These are phyloP conservation scores for Hesperia comma DNA, from an alignment of 2,888 invertebrate genomes.

Conservation along the genomic window DNA sequence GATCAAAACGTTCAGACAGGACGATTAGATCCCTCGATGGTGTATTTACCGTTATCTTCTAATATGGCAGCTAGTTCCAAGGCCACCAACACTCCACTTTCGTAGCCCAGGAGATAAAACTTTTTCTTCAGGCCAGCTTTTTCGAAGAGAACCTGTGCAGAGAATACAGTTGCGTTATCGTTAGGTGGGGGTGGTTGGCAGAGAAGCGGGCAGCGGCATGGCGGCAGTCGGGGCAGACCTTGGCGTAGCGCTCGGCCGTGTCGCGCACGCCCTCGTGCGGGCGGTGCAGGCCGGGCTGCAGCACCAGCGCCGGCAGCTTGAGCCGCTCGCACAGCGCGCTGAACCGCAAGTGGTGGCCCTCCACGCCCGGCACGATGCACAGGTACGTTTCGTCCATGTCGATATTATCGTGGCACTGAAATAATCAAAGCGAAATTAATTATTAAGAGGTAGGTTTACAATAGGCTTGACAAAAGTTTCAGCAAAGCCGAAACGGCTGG, in stretches of 20 bases:
- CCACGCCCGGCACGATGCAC: constrained; percentile 61
- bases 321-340: constrained; percentile 54
- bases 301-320: constrained; percentile 55
- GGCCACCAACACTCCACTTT: constrained; percentile 51
- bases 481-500: no score
- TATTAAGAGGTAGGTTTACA: no score
- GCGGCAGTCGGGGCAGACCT: constrained; percentile 43
- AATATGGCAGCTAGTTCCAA: constrained; percentile 53
- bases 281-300: constrained; percentile 56
- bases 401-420: constrained; percentile 57
- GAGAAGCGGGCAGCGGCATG: no score
- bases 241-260: constrained; percentile 52
- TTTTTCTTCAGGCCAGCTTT: constrained; percentile 42
- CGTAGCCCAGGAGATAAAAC: constrained; percentile 54
- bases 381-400: constrained; percentile 51
- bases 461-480: no score
- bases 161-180: background rate
- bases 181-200: no score
- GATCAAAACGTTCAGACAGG: no score
- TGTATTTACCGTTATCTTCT: constrained; percentile 48
- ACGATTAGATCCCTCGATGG: no score
- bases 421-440: no score
- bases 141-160: constrained; percentile 45
- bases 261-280: constrained; percentile 52
- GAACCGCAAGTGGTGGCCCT: constrained; percentile 57